Conservation (phyloP, 35 echinoderm and acorn worm genomes). For the Eucidaris tribuloides region DNA sequence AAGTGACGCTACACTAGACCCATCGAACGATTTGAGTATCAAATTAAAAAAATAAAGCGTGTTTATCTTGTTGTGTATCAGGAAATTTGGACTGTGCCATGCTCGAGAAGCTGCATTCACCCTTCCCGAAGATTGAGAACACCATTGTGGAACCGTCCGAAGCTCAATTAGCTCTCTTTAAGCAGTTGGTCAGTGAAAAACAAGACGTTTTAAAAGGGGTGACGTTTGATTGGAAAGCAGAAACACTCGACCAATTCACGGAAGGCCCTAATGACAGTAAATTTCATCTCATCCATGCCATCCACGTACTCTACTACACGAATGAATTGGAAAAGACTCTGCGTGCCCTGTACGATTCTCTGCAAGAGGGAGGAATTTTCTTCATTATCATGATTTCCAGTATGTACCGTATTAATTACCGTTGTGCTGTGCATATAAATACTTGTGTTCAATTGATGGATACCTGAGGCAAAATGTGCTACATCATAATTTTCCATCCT, state of each 20-base stretch:
- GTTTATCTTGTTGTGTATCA: background rate
- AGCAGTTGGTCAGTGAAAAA: background rate
- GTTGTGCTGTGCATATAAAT: too few species aligned
- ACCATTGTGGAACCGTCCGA: conserved; percentile 1
- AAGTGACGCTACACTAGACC: too few species aligned
- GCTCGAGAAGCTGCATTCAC: background rate
- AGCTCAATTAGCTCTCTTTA: conserved; percentile 1
- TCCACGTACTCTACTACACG: conserved; percentile 4
- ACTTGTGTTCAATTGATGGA: too few species aligned
- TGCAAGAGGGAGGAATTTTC: conserved; percentile 8
- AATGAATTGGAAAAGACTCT: background rate
- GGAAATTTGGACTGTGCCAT: conserved; percentile 24
- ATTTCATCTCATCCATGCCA: background rate
- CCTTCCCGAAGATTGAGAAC: background rate
- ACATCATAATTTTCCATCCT: too few species aligned
- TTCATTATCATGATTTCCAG: background rate
- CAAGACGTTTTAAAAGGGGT: background rate
- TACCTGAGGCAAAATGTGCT: too few species aligned
- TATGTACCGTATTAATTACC: too few species aligned
- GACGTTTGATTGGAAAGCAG: background rate
- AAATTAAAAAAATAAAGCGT: background rate
- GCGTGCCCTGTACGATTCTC: background rate
- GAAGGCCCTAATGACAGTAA: too few species aligned
- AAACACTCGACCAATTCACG: background rate
- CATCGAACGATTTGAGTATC: too few species aligned